Conservation (phyloP, 2,797 vertebrate species). For the Clarias platycephalus region DNA sequence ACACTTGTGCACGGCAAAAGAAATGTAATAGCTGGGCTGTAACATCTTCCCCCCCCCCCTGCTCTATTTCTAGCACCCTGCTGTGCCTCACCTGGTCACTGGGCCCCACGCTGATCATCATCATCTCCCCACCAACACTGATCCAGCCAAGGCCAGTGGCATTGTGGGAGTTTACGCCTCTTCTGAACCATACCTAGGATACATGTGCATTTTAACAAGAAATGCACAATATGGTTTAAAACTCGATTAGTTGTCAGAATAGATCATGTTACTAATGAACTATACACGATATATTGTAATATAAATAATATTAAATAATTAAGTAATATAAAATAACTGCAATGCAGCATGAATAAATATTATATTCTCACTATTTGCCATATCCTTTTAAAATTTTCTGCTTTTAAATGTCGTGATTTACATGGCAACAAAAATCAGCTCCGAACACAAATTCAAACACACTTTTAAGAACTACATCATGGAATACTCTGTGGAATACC, state of each 20-base stretch:
- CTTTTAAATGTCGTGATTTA: neutral
- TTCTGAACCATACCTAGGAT: constrained; percentile 93
- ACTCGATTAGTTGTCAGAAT: neutral
- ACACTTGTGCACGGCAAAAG: neutral
- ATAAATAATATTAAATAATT: neutral
- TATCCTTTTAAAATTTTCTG: neutral
- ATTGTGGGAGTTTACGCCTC: constrained; percentile 93
- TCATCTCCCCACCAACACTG: constrained; percentile 92
- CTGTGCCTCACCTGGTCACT: constrained; percentile 85
- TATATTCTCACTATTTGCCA: neutral
- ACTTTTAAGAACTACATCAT: neutral
- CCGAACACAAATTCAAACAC: neutral
- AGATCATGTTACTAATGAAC: neutral
- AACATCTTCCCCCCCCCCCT: constrained; percentile 8
- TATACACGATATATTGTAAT: neutral
- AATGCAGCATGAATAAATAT: neutral
- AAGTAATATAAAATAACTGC: neutral
- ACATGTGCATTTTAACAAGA: constrained; percentile 31
- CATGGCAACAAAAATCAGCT: neutral
- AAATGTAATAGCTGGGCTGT: constrained; percentile 10
- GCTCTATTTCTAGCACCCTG: constrained; percentile 10
- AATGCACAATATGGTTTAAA: neutral
- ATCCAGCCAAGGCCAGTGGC: constrained; percentile 96
- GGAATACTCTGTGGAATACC: neutral
- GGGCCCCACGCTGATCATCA: constrained; percentile 90